Base-by-base conservation (phyloP, 2,113 vertebrate genomes). In the Nothobranchius kuhntae region DNA sequence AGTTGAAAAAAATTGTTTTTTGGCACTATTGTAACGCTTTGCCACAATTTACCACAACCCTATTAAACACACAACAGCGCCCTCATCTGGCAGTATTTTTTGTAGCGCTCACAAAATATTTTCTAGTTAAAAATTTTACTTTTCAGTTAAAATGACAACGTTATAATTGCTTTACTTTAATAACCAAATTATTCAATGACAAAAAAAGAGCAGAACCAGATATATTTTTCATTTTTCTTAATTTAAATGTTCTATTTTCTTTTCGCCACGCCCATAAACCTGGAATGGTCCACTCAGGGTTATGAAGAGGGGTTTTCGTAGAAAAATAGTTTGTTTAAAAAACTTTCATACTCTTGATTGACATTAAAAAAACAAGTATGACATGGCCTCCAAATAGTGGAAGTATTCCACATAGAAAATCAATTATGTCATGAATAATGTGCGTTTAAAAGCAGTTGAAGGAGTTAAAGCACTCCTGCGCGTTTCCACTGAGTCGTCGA, bases 241-340 rank as follows among this genome's bases (percentile, higher is more conserved):
- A 30, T 30, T 30, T 30, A 3, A 1, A 1, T 30, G 30, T 30
- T 3, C 13, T 13, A 45, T n/a, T 50, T 24, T 42, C 21, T 1
- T 6, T 12, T 21, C 65, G 21, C 65, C 50, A 75, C 67, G 68
- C 80, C 73, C 38, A 53, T 45, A 56, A 60, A 2, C 6, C 9
- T 75, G 83, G 85, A 86, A 56, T 14, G 44, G 7, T 68, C 84
- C 87, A 87, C 14, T 71, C 4, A 71, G 6, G 6, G 0, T 55
- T 3, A 54, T 7, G 8, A 44, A 4, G 13, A 13, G 15, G 10
- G 1, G 0, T 6, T 53, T 9, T 9, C 3, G 15, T 9, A 1
- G 30, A 30, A n/a, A 58, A 51, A 52, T 4, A 13, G 1, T 26
- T 42, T 56, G 12, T 51, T 63, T 44, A 14, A 4, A 10, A 0